Evolutionary conservation across 2,113 vertebrate species (phyloP).

Genomic region (Siniperca knerii): DNA sequence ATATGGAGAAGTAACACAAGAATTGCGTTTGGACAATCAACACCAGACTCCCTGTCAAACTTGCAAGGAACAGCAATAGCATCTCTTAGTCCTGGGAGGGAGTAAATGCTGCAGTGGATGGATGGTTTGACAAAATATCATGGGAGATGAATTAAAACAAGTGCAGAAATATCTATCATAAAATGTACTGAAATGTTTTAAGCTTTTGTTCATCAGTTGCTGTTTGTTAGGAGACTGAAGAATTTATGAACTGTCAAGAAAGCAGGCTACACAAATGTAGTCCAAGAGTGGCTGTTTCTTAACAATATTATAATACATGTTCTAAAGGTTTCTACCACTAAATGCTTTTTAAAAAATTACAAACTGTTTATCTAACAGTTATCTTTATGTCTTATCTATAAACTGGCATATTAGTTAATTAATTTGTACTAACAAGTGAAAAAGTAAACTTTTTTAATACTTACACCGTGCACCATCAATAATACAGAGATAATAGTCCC

Average conservation of each 20-base stretch:
- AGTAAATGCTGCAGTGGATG: conserved; percentile 36
- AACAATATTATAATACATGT: neutral
- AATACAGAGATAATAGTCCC: conserved; percentile 52
- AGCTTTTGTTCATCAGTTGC: neutral
- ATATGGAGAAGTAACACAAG: conserved; percentile 74
- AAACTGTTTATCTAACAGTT: neutral
- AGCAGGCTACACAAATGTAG: neutral
- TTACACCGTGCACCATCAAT: conserved; percentile 56
- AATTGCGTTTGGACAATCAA: conserved; percentile 91
- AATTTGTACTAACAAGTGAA: neutral
- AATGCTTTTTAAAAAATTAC: neutral
- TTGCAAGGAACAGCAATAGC: neutral
- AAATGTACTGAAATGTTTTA: neutral
- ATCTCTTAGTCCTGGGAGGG: neutral
- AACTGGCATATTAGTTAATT: neutral
- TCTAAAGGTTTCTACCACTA: neutral
- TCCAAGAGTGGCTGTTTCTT: neutral
- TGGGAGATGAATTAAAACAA: neutral
- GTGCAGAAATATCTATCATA: neutral
- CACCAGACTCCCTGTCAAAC: conserved; percentile 81
- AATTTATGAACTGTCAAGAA: conserved; percentile 2
- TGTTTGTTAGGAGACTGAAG: neutral
- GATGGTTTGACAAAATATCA: conserved; percentile 9
- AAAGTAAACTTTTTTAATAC: conserved; percentile 58
- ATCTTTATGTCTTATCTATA: neutral